Evolutionary conservation across 2,888 invertebrate species (phyloP), one percentile per base, ranked within the genome.

Genomic region (Tachina lurida): DNA sequence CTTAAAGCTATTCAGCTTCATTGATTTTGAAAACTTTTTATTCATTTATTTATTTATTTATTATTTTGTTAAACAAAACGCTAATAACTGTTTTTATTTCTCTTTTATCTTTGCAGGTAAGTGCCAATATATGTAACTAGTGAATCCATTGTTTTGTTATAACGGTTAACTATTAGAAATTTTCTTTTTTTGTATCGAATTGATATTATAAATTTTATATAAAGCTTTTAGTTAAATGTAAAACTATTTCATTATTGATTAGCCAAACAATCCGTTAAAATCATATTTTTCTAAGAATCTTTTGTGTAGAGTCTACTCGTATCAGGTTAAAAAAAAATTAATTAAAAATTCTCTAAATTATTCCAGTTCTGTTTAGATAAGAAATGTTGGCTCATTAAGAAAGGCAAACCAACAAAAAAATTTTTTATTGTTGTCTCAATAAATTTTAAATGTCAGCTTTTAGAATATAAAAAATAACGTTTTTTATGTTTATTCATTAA

Each of bases 41-140:
- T n/a, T n/a, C n/a, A n/a, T n/a, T n/a, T n/a, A n/a, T n/a, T 60
- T 54, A 45, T 54, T 31, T n/a, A 47, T 54, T 39, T 67, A 43
- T 58, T 22, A 0, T 31, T 2, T 43, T 47, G n/a, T n/a, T n/a
- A n/a, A n/a, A 10, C 22, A 76, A 31, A 31, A 31, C 10, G 10
- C 12, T 62, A 12, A 43, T 62, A n/a, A 19, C 8, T 60, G 10
- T 62, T 62, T 43, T 62, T 15, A 49, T 52, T 15, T 83, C 79
- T 43, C 78, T 87, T 75, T 87, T 91, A 67, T 92, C 89, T 87
- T 92, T 92, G 41, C 91, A 92, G 92, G 92, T 92, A 92, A 91
- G 92, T 92, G 92, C 91, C 90, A 92, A 91, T 92, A 91, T 92
- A 90, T 91, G 91, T 91, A 89, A 82, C 87, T 71, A 73, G 10